Evolutionary conservation across 2,797 vertebrate genomes (phyloP).

Genomic region (Botia kubotai): DNA sequence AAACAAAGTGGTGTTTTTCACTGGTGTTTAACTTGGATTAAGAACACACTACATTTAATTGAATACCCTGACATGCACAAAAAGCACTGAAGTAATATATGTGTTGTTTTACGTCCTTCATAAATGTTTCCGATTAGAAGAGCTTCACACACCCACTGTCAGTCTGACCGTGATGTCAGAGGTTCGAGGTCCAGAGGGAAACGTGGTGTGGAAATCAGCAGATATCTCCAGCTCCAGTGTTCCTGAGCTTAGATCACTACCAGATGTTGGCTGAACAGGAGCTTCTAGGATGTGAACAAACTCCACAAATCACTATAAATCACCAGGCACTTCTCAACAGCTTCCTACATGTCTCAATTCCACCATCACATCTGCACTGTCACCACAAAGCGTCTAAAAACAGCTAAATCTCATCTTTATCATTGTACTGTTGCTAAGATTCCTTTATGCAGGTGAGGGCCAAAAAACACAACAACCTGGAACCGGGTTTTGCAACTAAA

Average conservation of each 20-base stretch:
- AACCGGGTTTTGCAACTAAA: slow-evolving; percentile 21
- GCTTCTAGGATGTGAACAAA: slow-evolving; percentile 68
- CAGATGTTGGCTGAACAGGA: slow-evolving; percentile 83
- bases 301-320: slow-evolving; percentile 77
- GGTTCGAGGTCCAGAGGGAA: slow-evolving; percentile 48
- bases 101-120: neutral
- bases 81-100: neutral
- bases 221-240: slow-evolving; percentile 56
- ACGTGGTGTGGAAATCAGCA: slow-evolving; percentile 51
- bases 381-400: slow-evolving; percentile 64
- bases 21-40: neutral
- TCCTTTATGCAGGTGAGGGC: slow-evolving; percentile 44
- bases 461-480: slow-evolving; percentile 37
- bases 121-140: neutral
- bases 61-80: neutral
- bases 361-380: slow-evolving; percentile 56
- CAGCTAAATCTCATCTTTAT: slow-evolving; percentile 55
- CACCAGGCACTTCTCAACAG: slow-evolving; percentile 73
- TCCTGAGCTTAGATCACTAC: slow-evolving; percentile 65
- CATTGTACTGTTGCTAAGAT: slow-evolving; percentile 5
- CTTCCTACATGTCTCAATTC: slow-evolving; percentile 65
- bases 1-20: neutral
- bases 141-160: slow-evolving; percentile 15
- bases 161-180: slow-evolving; percentile 41
- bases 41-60: neutral